These are phyloP conservation scores for Diplolepis rosae DNA, from an alignment of 2,888 invertebrate species.

Conservation along the genomic window DNA sequence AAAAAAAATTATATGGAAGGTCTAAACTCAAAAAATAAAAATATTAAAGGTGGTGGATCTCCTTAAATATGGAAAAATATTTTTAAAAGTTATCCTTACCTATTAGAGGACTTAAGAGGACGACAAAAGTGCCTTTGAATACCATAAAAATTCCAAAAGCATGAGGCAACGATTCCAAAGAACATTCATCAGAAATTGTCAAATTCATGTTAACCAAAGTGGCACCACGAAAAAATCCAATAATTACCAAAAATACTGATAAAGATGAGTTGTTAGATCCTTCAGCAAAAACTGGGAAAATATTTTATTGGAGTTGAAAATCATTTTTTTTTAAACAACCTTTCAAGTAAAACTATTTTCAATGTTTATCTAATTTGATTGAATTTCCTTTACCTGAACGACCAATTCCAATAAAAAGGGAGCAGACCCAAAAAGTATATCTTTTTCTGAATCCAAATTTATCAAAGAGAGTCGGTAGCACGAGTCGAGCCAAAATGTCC, in stretches of 20 bases:
- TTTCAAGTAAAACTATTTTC: conserved; percentile 31
- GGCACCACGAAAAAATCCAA: conserved; percentile 86
- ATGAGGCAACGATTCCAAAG: conserved; percentile 82
- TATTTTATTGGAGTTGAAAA: background rate
- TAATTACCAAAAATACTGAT: conserved; percentile 82
- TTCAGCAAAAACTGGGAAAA: conserved; percentile 81
- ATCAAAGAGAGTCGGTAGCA: conserved; percentile 85
- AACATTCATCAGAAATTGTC: conserved; percentile 85
- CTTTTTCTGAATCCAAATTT: conserved; percentile 80
- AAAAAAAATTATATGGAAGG: too few relatives aligned
- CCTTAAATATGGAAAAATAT: background rate
- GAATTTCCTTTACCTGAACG: conserved; percentile 82
- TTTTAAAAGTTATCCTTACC: conserved; percentile 53
- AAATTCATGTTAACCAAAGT: conserved; percentile 86
- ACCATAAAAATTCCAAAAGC: conserved; percentile 87
- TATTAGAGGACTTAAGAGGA: conserved; percentile 79
- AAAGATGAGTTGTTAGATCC: conserved; percentile 82
- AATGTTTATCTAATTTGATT: too few relatives aligned
- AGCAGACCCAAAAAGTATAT: conserved; percentile 82
- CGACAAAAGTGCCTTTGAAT: conserved; percentile 83
- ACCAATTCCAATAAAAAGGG: conserved; percentile 82
- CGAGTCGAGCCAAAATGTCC: conserved; percentile 83
- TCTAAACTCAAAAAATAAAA: too few relatives aligned
- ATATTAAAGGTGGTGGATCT: too few relatives aligned
- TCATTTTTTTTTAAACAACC: too few relatives aligned